A percentile compares a stretch with the other conserved stretches of the same genome.
These are phyloP conservation scores for Lepus timidus DNA, from an alignment of 2,113 vertebrate genomes.

Conservation along the genomic window DNA sequence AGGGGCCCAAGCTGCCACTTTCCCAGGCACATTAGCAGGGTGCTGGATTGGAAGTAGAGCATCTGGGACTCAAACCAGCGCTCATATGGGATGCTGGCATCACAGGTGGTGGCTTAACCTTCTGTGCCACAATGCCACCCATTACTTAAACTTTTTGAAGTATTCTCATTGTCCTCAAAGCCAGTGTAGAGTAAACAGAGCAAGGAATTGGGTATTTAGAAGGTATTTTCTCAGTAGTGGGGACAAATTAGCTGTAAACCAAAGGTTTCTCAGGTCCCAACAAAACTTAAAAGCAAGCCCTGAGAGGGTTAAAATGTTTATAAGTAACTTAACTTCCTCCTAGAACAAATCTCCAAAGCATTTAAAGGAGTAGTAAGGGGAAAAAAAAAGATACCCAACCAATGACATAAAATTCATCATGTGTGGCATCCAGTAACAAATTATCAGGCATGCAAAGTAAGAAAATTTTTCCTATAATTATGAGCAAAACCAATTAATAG, in stretches of 20 bases:
- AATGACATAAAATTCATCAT: neutral
- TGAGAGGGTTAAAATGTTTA: constrained; percentile 3
- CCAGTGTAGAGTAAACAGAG: neutral
- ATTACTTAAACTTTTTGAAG: too few species aligned
- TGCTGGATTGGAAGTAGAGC: too few species aligned
- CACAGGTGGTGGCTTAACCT: too few species aligned
- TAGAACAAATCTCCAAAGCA: constrained; percentile 7
- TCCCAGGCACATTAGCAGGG: too few species aligned
- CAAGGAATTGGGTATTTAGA: neutral
- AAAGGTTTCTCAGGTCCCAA: constrained; percentile 35
- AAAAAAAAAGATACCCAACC: neutral
- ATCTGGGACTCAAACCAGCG: too few species aligned
- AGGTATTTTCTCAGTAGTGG: neutral
- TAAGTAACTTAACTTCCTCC: constrained; percentile 4
- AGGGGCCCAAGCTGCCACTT: too few species aligned
- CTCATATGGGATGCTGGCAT: too few species aligned
- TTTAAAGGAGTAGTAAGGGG: neutral
- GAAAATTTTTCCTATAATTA: constrained; percentile 1
- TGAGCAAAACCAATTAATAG: constrained; percentile 9
- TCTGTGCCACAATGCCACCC: too few species aligned
- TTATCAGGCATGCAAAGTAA: constrained; percentile 15
- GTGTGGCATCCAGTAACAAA: neutral
- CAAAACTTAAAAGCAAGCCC: constrained; percentile 47
- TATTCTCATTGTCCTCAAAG: neutral
- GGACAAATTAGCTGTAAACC: constrained; percentile 14